Base-by-base conservation (phyloP, 1,140 invertebrate genomes). In the Sinella curviseta region DNA sequence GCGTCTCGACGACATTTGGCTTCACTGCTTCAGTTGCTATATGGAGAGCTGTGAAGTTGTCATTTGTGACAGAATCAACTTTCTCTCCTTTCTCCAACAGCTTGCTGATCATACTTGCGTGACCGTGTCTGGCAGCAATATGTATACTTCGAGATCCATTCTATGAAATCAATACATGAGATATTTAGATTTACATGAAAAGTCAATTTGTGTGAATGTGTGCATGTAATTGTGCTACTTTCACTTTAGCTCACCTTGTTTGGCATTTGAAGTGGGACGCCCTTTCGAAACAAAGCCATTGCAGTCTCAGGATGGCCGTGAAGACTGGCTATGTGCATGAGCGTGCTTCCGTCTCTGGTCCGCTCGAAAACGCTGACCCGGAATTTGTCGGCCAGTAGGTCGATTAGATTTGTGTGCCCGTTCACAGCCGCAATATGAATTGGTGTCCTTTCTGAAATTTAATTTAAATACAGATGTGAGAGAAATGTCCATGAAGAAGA, bases 251-350 rank as follows among this genome's bases (percentile, higher is more conserved):
- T 26, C 86, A 93, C 92, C 89, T 99, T 99, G 88, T 99, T 99
- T 80, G 98, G 97, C 97, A 99, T 99, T 85, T 99, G 96, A 0
- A 99, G 89, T 80, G 98, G 98, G n/a, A 99, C 97, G 0, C 97
- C 97, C 87, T 97, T 98, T 86, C 97, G 98, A 86, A 99, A 95
- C 31, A 99, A 92, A 90, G 97, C 96, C 88, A 97, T 94, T 20
- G 97, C 97, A 82, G 97, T 99, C 83, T 98, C 96, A 0, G 97
- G 96, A 87, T 99, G 97, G 0, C 97, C 97, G 86, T 95, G 96
- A 57, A 96, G 87, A 0, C 97, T 97, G 0, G 97, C 97, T 75
- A 99, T 97, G 86, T 99, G 98, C 94, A 99, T 98, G 70, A 99
- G 87, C 0, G 98, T 99, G 81, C 94, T 98, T 67, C 98, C 98